Percentiles rank a stretch among this genome's conserved stretches.
Conservation (phyloP, 2,797 vertebrate species). For the Lateolabrax maculatus region DNA sequence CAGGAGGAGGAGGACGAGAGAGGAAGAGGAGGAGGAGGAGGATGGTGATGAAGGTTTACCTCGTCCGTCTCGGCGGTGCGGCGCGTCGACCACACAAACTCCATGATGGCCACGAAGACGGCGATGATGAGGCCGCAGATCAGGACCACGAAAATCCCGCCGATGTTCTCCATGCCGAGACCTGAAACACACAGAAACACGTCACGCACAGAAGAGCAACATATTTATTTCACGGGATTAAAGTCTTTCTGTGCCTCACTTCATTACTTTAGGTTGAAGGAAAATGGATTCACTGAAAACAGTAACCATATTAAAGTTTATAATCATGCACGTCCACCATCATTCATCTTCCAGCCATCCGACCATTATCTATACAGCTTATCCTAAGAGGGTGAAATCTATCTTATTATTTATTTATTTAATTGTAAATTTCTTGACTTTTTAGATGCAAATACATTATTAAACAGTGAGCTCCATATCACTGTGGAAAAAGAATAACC, state of each 20-base stretch:
- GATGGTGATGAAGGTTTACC: slow-evolving; percentile 81
- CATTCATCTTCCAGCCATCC: too few species aligned
- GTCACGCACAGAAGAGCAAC: neutral
- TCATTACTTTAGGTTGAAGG: too few species aligned
- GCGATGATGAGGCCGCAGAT: slow-evolving; percentile 94
- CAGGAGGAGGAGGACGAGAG: slow-evolving; percentile 52
- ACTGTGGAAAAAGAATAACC: neutral
- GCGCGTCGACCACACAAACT: slow-evolving; percentile 93
- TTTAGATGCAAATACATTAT: neutral
- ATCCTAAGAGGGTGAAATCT: too few species aligned
- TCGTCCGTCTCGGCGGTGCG: slow-evolving; percentile 90
- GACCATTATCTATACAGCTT: too few species aligned
- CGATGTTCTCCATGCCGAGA: slow-evolving; percentile 94
- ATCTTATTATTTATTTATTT: too few species aligned
- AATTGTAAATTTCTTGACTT: too few species aligned
- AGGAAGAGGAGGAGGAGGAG: slow-evolving; percentile 46
- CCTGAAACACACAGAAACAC: slow-evolving; percentile 74
- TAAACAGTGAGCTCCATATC: neutral
- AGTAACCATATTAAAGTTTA: too few species aligned
- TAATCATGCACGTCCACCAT: neutral
- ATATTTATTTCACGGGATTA: neutral
- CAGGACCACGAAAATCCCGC: slow-evolving; percentile 93
- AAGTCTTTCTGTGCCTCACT: too few species aligned
- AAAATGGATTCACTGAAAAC: too few species aligned
- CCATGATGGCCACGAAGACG: slow-evolving; percentile 93